These are phyloP conservation scores for Marcusenius ussheri DNA, from an alignment of 2,113 vertebrate species.

Conservation along the genomic window DNA sequence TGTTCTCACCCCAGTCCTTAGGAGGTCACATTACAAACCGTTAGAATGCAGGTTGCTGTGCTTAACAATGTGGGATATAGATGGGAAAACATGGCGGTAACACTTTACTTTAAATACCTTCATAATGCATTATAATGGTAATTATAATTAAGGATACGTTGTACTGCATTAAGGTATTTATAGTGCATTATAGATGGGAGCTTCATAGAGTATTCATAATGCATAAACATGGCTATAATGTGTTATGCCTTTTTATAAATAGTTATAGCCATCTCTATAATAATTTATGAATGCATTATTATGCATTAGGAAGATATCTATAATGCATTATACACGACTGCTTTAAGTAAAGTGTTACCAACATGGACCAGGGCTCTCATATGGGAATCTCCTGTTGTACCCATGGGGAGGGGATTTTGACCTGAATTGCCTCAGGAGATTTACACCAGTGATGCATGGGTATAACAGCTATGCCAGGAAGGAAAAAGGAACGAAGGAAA, in stretches of 20 bases:
- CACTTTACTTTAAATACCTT: too few relatives aligned
- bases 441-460: neutral
- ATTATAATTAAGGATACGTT: too few relatives aligned
- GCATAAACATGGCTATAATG: too few relatives aligned
- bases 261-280: too few relatives aligned
- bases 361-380: neutral
- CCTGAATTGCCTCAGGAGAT: neutral
- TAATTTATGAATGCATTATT: too few relatives aligned
- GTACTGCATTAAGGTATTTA: too few relatives aligned
- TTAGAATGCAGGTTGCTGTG: neutral
- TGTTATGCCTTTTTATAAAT: too few relatives aligned
- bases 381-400: neutral
- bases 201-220: too few relatives aligned
- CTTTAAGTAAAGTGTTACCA: neutral
- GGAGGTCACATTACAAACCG: neutral
- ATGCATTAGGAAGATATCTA: too few relatives aligned
- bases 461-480: neutral
- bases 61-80: neutral
- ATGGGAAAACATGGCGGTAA: neutral
- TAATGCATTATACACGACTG: too few relatives aligned
- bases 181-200: too few relatives aligned
- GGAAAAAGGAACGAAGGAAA: neutral
- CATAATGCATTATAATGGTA: too few relatives aligned
- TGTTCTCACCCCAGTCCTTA: neutral
- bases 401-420: neutral